A percentile compares a stretch with the other conserved stretches of the same genome.
These are phyloP conservation scores for Toxotes jaculatrix DNA, from an alignment of 2,113 vertebrate genomes.

Conservation along the genomic window DNA sequence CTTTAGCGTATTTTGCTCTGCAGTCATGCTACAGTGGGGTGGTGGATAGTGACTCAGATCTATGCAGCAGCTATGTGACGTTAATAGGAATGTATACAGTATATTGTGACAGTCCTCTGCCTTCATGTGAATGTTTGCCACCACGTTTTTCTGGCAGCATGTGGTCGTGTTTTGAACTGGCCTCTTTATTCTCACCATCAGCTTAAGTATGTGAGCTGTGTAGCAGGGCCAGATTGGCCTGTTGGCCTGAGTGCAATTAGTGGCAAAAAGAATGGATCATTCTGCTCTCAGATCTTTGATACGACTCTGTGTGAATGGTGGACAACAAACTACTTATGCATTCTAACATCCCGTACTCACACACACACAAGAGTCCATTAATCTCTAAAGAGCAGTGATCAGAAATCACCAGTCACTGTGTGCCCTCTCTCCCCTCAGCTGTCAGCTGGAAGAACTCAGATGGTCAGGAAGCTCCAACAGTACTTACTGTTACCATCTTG, in stretches of 20 bases:
- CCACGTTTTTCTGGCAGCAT: background rate
- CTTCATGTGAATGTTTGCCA: background rate
- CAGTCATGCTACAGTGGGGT: conserved; percentile 23
- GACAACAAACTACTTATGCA: background rate
- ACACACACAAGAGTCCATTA: background rate
- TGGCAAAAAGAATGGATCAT: background rate
- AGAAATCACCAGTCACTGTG: background rate
- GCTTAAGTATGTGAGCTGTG: background rate
- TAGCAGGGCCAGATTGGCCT: background rate
- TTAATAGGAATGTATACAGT: conserved; percentile 13
- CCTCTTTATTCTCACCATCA: background rate
- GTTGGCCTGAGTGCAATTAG: background rate
- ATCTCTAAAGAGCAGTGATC: conserved; percentile 7
- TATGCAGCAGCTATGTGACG: conserved; percentile 35
- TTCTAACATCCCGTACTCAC: background rate
- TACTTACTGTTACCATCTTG: background rate
- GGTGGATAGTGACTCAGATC: conserved; percentile 54
- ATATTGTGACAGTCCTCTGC: background rate
- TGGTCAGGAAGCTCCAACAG: background rate
- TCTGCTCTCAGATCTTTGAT: background rate
- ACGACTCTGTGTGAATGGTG: background rate
- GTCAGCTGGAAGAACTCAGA: background rate
- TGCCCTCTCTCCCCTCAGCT: background rate
- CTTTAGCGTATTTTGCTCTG: conserved; percentile 48
- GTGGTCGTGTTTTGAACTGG: background rate